Conservation (phyloP, 2,888 invertebrate genomes). For the Tortrix viridana region DNA sequence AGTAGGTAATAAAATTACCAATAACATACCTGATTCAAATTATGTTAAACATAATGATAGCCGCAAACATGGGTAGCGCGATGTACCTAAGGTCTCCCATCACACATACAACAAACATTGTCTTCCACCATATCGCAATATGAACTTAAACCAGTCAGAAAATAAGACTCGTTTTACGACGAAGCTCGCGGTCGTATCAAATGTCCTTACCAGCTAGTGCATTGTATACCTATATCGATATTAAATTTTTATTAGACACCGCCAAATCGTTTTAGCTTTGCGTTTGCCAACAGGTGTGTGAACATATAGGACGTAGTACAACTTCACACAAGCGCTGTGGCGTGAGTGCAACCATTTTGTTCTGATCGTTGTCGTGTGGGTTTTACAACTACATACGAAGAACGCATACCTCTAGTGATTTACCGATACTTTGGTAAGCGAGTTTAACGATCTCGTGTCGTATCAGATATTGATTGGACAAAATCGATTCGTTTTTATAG, state of each 20-base stretch:
- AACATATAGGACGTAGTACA: too few species aligned
- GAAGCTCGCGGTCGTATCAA: slow-evolving; percentile 16
- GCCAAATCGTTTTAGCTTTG: too few species aligned
- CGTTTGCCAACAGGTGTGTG: too few species aligned
- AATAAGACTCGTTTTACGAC: slow-evolving; percentile 9
- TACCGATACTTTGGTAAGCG: slow-evolving; percentile 4
- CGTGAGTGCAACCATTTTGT: too few species aligned
- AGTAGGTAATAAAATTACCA: slow-evolving; percentile 8
- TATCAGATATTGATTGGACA: slow-evolving; percentile 18
- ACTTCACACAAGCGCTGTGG: too few species aligned
- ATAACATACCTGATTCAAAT: slow-evolving; percentile 33
- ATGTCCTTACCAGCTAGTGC: slow-evolving; percentile 24
- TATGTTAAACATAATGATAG: slow-evolving; percentile 27
- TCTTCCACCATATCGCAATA: neutral
- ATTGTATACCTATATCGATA: slow-evolving; percentile 19
- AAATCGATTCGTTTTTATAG: slow-evolving; percentile 18
- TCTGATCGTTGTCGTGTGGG: too few species aligned
- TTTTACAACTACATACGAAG: too few species aligned
- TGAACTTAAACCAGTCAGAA: neutral
- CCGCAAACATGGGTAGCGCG: slow-evolving; percentile 29
- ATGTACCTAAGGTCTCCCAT: slow-evolving; percentile 34
- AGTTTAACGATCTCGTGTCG: slow-evolving; percentile 17
- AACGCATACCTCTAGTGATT: too few species aligned
- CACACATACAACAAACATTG: slow-evolving; percentile 27
- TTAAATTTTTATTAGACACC: slow-evolving; percentile 18